phyloP scores from a whole-genome alignment of 1,140 invertebrate species.

The Octopus bimaculoides region DNA sequence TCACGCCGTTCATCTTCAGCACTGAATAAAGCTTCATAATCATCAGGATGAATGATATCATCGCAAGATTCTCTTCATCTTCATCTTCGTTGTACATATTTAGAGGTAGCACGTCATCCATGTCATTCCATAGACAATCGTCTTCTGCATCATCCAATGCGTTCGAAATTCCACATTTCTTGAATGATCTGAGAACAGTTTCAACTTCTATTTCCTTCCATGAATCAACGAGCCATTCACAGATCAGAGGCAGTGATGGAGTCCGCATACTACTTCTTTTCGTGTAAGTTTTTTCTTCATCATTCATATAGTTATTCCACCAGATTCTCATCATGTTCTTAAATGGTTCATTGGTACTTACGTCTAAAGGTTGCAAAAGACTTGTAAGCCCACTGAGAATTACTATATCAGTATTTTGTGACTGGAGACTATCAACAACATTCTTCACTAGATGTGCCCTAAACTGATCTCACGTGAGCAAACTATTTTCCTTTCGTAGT shows the following conservation, averaged over 20 bases:
- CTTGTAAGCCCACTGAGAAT: background rate
- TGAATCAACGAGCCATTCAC: background rate
- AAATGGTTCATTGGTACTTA: background rate
- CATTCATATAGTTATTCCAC: background rate
- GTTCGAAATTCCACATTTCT: background rate
- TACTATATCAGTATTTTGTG: background rate
- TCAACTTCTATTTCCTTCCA: background rate
- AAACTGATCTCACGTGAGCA: background rate
- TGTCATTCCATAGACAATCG: too few relatives aligned
- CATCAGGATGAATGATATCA: too few relatives aligned
- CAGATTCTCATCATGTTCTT: background rate
- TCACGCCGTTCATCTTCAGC: too few relatives aligned
- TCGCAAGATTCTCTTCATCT: too few relatives aligned
- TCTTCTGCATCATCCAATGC: too few relatives aligned
- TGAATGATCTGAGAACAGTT: background rate
- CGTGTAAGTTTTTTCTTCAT: background rate
- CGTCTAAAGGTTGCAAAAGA: background rate
- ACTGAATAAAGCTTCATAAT: too few relatives aligned
- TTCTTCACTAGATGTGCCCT: background rate
- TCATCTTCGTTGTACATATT: too few relatives aligned
- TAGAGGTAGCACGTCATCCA: too few relatives aligned
- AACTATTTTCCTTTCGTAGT: background rate
- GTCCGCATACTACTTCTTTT: background rate
- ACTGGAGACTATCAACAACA: background rate
- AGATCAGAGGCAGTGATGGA: background rate